Evolutionary conservation across 2,113 vertebrate genomes (phyloP).

Genomic region (Vimba vimba): DNA sequence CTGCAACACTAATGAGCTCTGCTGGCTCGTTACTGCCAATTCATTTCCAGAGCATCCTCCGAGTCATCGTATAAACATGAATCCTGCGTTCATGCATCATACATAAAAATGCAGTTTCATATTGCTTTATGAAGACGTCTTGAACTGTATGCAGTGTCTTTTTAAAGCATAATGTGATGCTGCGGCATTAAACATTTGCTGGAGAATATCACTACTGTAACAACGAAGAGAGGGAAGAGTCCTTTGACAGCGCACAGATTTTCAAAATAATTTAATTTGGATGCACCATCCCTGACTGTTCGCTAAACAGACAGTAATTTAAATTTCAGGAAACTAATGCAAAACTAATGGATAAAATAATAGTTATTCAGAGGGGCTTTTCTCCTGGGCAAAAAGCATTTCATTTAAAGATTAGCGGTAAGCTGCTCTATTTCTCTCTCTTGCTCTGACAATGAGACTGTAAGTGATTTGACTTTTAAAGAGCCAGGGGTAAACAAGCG

Average conservation of each 20-base stretch:
- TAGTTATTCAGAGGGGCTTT: constrained; percentile 37
- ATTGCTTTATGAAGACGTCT: constrained; percentile 2
- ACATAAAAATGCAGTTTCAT: constrained; percentile 14
- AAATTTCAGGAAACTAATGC: constrained; percentile 51
- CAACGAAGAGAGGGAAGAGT: not conserved
- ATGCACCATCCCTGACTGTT: constrained; percentile 14
- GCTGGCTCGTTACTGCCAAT: not conserved
- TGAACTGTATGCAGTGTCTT: not conserved
- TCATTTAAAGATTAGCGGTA: constrained; percentile 57
- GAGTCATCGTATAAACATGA: constrained; percentile 17
- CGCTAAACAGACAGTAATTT: constrained; percentile 40
- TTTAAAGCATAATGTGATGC: not conserved
- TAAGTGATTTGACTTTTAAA: constrained; percentile 53
- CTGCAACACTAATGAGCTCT: constrained; percentile 11
- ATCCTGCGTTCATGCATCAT: not conserved
- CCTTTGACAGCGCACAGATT: not conserved
- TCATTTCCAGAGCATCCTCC: constrained; percentile 5
- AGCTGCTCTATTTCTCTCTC: constrained; percentile 43
- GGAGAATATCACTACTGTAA: not conserved
- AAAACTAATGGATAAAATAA: constrained; percentile 56
- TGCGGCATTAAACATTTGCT: not conserved
- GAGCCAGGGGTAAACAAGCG: not conserved
- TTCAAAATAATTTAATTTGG: constrained; percentile 41
- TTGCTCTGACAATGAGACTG: constrained; percentile 34
- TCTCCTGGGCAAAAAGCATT: constrained; percentile 36